These are phyloP conservation scores for Sinella curviseta DNA, from an alignment of 1,140 invertebrate genomes.

Conservation along the genomic window DNA sequence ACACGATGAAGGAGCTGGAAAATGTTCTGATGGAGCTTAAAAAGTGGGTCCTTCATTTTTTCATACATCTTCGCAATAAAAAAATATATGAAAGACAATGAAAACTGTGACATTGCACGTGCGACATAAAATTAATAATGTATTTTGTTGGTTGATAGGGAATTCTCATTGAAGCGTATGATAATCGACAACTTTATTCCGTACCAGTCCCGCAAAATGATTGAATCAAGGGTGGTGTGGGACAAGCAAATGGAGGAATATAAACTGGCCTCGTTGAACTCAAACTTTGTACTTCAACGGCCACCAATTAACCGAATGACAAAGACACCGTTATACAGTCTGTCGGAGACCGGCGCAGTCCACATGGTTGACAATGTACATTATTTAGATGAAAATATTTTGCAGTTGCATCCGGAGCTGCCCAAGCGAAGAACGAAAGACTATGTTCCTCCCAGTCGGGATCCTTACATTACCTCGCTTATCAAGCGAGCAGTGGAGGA, in stretches of 20 bases:
- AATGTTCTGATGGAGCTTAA: constrained; percentile 38
- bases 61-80: background rate
- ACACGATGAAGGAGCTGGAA: constrained; percentile 37
- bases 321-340: constrained; percentile 33
- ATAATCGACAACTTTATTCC: constrained; percentile 49
- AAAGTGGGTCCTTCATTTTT: constrained; percentile 42
- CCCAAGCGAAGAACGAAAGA: constrained; percentile 26
- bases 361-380: constrained; percentile 36
- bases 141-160: constrained; percentile 33
- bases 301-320: constrained; percentile 36
- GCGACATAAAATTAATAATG: too few relatives aligned
- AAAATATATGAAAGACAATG: too few relatives aligned
- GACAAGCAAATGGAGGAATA: constrained; percentile 39
- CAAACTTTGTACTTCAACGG: constrained; percentile 23
- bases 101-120: too few relatives aligned
- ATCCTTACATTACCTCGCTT: constrained; percentile 40
- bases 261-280: constrained; percentile 33
- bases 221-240: constrained; percentile 38
- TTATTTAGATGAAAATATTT: constrained; percentile 42
- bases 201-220: constrained; percentile 29
- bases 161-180: constrained; percentile 40
- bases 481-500: constrained; percentile 43
- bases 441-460: constrained; percentile 36
- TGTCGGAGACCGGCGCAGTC: constrained; percentile 28
- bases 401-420: constrained; percentile 38